These are phyloP conservation scores for Cygnus olor DNA, from an alignment of 2,797 vertebrate genomes.

Conservation along the genomic window DNA sequence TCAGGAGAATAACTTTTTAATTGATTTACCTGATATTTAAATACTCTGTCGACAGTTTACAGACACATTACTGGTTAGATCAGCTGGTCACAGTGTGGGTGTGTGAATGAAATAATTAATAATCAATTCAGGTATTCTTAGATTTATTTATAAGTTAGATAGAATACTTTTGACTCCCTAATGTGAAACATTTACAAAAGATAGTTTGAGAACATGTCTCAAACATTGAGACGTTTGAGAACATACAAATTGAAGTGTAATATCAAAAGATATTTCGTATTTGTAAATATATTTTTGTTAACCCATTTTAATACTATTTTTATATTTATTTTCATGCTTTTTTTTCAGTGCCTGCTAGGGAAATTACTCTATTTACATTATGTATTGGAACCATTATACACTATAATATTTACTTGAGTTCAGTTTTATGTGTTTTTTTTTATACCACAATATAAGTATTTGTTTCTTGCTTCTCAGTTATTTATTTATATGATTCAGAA, in stretches of 20 bases:
- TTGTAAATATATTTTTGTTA: not conserved
- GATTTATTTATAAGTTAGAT: not conserved
- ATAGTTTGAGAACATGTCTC: not conserved
- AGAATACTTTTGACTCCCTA: not conserved
- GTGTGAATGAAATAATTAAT: not conserved
- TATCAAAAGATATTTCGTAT: not conserved
- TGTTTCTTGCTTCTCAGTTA: not conserved
- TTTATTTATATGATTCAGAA: not conserved
- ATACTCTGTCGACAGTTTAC: not conserved
- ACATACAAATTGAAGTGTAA: not conserved
- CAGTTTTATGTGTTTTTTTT: not conserved
- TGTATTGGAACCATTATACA: not conserved
- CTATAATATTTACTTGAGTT: not conserved
- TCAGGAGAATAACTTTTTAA: not conserved
- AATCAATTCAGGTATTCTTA: not conserved
- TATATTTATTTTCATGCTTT: not conserved
- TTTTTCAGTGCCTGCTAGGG: not conserved
- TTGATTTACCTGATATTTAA: constrained; percentile 6
- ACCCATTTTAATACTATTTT: not conserved
- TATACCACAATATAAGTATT: not conserved
- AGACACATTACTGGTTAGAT: not conserved
- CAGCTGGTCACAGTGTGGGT: not conserved
- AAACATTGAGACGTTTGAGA: no score
- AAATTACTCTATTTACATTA: not conserved
- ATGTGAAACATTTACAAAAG: not conserved